These are phyloP conservation scores for Gastracanthus pulcherrimus DNA, from an alignment of 2,888 invertebrate species.

Conservation along the genomic window DNA sequence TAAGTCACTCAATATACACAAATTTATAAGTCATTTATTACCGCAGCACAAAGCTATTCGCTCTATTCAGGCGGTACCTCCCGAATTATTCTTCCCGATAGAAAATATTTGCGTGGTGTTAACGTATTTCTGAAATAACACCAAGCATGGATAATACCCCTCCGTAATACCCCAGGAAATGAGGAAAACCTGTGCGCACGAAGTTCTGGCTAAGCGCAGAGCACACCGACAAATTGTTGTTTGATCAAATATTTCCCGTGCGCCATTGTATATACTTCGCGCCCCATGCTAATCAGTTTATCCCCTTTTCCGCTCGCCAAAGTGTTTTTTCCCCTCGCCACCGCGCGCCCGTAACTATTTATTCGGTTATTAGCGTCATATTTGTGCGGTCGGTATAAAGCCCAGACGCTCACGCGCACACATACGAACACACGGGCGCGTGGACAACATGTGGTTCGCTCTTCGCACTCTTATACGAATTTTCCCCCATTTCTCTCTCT, in stretches of 20 bases:
- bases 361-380: constrained; percentile 49
- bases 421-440: too few relatives aligned
- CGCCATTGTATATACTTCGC: not conserved
- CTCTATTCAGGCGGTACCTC: not conserved
- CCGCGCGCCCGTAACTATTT: constrained; percentile 14
- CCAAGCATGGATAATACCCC: not conserved
- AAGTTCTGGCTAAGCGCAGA: not conserved
- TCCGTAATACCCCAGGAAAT: not conserved
- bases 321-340: constrained; percentile 25
- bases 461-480: not conserved
- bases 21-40: constrained; percentile 38
- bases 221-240: constrained; percentile 20
- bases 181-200: not conserved
- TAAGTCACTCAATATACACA: constrained; percentile 8
- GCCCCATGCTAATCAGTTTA: constrained; percentile 50
- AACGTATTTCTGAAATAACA: constrained; percentile 25
- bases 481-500: constrained; percentile 11
- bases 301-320: constrained; percentile 20
- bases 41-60: not conserved
- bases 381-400: constrained; percentile 15
- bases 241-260: constrained; percentile 42
- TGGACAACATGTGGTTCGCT: constrained; percentile 23
- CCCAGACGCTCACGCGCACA: too few relatives aligned
- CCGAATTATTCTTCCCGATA: not conserved
- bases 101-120: constrained; percentile 30